Conservation (phyloP, 2,113 vertebrate genomes). For the Dipodomys stephensi region DNA sequence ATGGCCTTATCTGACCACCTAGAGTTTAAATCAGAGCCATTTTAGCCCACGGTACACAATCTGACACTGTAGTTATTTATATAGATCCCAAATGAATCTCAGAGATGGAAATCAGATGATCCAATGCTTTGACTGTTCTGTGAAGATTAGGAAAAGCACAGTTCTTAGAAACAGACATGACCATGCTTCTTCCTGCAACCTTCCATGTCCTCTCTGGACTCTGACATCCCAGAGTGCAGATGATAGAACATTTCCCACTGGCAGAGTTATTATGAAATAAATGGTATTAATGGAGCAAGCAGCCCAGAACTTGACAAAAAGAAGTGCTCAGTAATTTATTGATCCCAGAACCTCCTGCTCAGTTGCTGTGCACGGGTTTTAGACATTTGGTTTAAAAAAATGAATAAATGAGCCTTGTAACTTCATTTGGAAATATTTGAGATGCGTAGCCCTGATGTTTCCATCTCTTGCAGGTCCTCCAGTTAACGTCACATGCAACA, state of each 20-base stretch:
- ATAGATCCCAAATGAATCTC: not conserved
- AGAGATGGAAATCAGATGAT: not conserved
- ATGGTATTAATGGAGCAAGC: not conserved
- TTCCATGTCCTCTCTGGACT: not conserved
- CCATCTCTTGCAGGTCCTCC: conserved; percentile 90
- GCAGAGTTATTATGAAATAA: not conserved
- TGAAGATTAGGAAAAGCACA: not conserved
- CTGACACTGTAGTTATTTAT: not conserved
- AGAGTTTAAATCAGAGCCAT: not conserved
- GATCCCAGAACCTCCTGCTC: not conserved
- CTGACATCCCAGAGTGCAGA: not conserved
- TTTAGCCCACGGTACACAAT: not conserved
- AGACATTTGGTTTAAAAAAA: not conserved
- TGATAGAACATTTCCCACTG: no score
- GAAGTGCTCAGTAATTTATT: not conserved
- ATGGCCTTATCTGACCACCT: not conserved
- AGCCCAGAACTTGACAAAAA: not conserved
- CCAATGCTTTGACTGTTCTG: not conserved
- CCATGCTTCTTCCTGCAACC: not conserved
- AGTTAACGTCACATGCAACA: conserved; percentile 97
- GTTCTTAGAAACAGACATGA: not conserved
- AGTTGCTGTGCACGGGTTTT: not conserved
- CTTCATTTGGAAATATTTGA: conserved; percentile 20
- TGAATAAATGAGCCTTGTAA: no score
- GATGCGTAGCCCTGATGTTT: not conserved